Base-by-base conservation (phyloP, 2,888 invertebrate genomes). In the Panzeria rudis region DNA sequence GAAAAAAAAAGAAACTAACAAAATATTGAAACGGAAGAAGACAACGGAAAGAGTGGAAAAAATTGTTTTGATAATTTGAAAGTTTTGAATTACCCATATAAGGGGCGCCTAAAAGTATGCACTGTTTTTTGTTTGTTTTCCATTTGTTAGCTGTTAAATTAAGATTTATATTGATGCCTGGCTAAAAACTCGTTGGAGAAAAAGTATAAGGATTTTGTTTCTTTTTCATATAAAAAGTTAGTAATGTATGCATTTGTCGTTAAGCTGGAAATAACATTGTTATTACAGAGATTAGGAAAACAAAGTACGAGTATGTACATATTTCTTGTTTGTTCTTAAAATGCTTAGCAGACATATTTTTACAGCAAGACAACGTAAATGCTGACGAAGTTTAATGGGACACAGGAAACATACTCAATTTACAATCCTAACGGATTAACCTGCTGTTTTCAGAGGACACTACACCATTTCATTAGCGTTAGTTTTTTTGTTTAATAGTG, bases 41-140 rank as follows among this genome's bases (percentile, higher is more conserved):
- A 78, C 68, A 62, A 64, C 52, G 52, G 71, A 56, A 64, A 5
- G 7, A 47, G 15, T 7, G 54, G 59, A 59, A 66, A 80, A 32
- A 80, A 44, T 80, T 85, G 77, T 85, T 81, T 84, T 81, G 66
- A 80, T 76, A 64, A 76, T 80, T 77, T 73, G 11, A 85, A 85
- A 81, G 77, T 84, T 81, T 77, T 75, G 73, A 81, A 85, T 85
- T 81, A 78, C 77, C 69, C 72, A 78, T 77, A 81, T 77, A 81
- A 56, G 35, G 64, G 84, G 81, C 84, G 84, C 84, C 84, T 78
- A 80, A 81, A 85, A 77, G 84, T 85, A 85, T 78, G 62, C 84
- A 80, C 4, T 62, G 54, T 44, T 73, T 73, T 81, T 54, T 25
- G 5, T 59, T 54, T n/a, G 71, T 81, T 61, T 68, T 17, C 15